A percentile compares a stretch with the other conserved stretches of the same genome.
Conservation (phyloP, 2,113 vertebrate genomes). For the Ellobius talpinus region DNA sequence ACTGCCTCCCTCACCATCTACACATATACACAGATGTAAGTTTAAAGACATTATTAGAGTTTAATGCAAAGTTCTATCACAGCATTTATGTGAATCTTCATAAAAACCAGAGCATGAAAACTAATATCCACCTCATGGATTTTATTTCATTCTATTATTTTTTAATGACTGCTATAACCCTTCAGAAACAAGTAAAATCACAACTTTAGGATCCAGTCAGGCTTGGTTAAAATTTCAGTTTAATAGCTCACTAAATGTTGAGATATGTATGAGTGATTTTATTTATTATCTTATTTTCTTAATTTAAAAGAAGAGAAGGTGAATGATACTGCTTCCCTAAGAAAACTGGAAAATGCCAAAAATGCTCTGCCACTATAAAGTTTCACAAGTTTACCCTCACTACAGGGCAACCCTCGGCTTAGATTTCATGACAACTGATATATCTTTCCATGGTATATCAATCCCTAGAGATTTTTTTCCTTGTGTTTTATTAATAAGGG, state of each 20-base stretch:
- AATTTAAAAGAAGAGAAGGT: background rate
- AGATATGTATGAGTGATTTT: background rate
- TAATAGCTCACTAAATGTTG: background rate
- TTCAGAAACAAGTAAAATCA: background rate
- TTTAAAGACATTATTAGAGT: background rate
- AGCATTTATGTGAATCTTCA: background rate
- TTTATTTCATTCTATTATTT: background rate
- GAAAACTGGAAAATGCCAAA: background rate
- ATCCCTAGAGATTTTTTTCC: background rate
- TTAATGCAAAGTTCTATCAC: background rate
- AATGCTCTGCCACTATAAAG: rapidly evolving
- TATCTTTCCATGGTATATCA: background rate
- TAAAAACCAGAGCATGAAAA: background rate
- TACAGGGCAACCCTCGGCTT: background rate
- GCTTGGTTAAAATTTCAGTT: background rate
- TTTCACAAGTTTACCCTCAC: background rate
- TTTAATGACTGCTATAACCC: background rate
- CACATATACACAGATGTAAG: background rate
- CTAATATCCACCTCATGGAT: background rate
- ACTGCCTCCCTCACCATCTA: background rate
- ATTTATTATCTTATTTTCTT: slow-evolving; percentile 26
- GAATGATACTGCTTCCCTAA: background rate
- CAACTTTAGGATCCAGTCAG: background rate
- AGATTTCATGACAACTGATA: background rate
- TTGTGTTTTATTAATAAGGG: background rate